Percentiles rank a stretch among this genome's conserved stretches.
Evolutionary conservation across 2,888 invertebrate species (phyloP).

Genomic region (Cyaniris semiargus): DNA sequence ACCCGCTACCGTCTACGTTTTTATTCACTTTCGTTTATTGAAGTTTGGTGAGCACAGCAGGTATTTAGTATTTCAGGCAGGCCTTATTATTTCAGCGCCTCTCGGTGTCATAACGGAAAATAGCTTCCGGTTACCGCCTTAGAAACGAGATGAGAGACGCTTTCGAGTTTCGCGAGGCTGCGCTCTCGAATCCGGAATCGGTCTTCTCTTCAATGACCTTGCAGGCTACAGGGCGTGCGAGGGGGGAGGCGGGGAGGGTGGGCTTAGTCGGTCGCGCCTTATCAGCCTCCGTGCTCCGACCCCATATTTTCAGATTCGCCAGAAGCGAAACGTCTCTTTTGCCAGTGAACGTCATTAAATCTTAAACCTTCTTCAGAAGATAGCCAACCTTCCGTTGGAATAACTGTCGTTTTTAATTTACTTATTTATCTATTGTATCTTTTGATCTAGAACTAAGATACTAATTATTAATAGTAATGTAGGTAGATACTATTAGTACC

Average conservation of each 20-base stretch:
- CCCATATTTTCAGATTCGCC: background rate
- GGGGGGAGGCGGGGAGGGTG: background rate
- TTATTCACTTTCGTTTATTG: too few relatives aligned
- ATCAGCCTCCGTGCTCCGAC: background rate
- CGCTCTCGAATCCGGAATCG: background rate
- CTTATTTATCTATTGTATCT: too few relatives aligned
- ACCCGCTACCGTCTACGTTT: too few relatives aligned
- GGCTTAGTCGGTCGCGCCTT: constrained; percentile 7
- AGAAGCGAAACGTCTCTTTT: background rate
- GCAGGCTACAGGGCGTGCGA: background rate
- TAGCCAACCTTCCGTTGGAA: background rate
- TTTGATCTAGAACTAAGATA: too few relatives aligned
- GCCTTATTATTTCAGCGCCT: background rate
- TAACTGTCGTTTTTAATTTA: too few relatives aligned
- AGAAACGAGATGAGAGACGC: background rate
- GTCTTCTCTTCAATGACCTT: constrained; percentile 4
- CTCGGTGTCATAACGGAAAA: background rate
- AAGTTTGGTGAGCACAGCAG: too few relatives aligned
- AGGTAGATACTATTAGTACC: background rate
- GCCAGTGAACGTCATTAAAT: background rate
- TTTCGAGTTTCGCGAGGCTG: background rate
- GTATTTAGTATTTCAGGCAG: background rate
- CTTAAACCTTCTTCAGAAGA: background rate
- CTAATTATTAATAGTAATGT: background rate
- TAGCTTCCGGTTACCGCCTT: constrained; percentile 6